Conservation (phyloP, 2,113 vertebrate species). For the Brachirus orientalis region DNA sequence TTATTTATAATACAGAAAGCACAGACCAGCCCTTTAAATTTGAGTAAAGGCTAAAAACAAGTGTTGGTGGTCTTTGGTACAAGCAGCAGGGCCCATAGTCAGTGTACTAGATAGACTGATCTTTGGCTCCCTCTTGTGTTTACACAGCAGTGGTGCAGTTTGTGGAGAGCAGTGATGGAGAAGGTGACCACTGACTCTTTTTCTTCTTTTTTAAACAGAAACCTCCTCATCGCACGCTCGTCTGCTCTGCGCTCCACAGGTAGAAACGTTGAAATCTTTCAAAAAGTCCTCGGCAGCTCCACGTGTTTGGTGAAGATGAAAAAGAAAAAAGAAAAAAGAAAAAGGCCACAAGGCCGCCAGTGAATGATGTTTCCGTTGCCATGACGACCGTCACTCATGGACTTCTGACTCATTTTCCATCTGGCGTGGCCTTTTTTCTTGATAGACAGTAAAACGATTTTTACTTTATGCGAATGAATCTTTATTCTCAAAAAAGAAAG, state of each 20-base stretch:
- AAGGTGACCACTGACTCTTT: constrained; percentile 13
- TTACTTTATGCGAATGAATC: not conserved
- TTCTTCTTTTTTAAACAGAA: constrained; percentile 31
- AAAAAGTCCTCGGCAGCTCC: constrained; percentile 30
- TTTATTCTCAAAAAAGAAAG: too few relatives aligned
- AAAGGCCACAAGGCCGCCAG: too few relatives aligned
- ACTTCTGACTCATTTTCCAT: not conserved
- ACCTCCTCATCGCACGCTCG: constrained; percentile 1
- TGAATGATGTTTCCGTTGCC: not conserved
- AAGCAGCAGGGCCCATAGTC: too few relatives aligned
- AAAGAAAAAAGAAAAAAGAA: too few relatives aligned
- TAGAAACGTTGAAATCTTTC: constrained; percentile 43
- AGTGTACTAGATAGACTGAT: too few relatives aligned
- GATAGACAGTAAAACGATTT: too few relatives aligned
- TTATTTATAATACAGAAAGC: too few relatives aligned
- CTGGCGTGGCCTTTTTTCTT: too few relatives aligned
- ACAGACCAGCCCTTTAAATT: too few relatives aligned
- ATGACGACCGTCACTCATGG: not conserved
- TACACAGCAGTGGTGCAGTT: not conserved
- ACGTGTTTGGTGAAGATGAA: too few relatives aligned
- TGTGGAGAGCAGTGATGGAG: not conserved
- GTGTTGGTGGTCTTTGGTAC: too few relatives aligned
- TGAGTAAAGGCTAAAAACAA: too few relatives aligned
- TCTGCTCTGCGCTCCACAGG: constrained; percentile 12
- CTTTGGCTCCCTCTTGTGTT: constrained; percentile 15